Base-by-base conservation (phyloP, 1,140 invertebrate genomes). In the Leptinotarsa defecta region DNA sequence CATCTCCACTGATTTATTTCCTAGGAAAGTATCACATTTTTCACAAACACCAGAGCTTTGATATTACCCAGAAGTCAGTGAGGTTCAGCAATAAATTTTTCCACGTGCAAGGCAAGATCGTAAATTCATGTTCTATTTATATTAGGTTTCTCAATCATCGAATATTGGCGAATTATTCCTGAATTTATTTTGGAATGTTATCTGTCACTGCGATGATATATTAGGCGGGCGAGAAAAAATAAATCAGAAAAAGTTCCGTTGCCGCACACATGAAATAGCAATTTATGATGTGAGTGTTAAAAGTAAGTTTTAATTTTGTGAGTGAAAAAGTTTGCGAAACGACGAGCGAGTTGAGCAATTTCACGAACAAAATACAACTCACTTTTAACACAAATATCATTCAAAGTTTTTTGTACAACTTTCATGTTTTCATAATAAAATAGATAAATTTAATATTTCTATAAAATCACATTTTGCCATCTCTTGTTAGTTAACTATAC, bases 91-190 rank as follows among this genome's bases (percentile, higher is more conserved):
- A 57, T 57, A 57, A 57, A 57, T 57, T 57, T 57, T 57, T 19
- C 15, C 52, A 57, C 52, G 52, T 57, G 52, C n/a, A 15, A 43
- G 11, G 8, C 2, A 3, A 3, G 8, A 57, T 57, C 52, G n/a
- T 15, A 57, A 57, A 57, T 57, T 57, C 4, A 57, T 17, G 15
- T 57, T 57, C 52, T 57, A 57, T 57, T 57, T 57, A 57, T 57
- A n/a, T 57, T 57, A 57, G 52, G 52, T 57, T 57, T 57, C n/a
- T 57, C 52, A 57, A 57, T 57, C 52, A 57, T 19, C 52, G 52
- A 57, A 57, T 57, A 57, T 57, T 57, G 52, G 52, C 52, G n/a
- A 57, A 57, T 57, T 57, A 57, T 19, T 15, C n/a, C 13, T 19
- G 52, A 57, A 57, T 57, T 57, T 15, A 57, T 57, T 57, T 57